Percentiles rank a stretch among this genome's conserved stretches.
Evolutionary conservation across 2,888 invertebrate genomes (phyloP).

Genomic region (Neoascia interrupta): DNA sequence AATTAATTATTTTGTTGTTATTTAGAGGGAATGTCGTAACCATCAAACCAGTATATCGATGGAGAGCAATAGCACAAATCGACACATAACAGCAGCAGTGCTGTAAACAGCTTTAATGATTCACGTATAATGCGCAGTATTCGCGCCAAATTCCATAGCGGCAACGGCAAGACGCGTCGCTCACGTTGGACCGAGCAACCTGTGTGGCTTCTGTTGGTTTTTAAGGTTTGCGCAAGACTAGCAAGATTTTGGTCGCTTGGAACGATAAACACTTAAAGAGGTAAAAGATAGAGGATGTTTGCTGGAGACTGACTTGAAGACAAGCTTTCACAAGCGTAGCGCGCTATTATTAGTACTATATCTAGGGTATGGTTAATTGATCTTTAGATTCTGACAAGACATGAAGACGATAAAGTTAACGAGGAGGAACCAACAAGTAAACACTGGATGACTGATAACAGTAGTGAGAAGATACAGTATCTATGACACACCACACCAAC

Average conservation of each 20-base stretch:
- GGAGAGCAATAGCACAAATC: conserved; percentile 6
- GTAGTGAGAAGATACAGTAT: conserved; percentile 23
- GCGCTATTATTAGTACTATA: conserved; percentile 11
- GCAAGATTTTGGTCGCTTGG: conserved; percentile 21
- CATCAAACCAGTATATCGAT: conserved; percentile 61
- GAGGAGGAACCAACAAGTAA: conserved; percentile 17
- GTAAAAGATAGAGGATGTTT: background rate
- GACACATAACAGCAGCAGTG: background rate
- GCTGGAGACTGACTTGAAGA: no score
- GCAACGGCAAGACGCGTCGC: background rate
- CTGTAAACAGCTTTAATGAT: conserved; percentile 52
- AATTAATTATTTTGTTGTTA: conserved; percentile 65
- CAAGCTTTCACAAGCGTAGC: background rate
- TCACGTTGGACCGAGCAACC: background rate
- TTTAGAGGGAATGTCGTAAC: conserved; percentile 63
- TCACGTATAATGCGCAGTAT: conserved; percentile 55
- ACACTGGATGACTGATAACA: conserved; percentile 47
- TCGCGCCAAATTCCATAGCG: conserved; percentile 56
- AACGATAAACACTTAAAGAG: conserved; percentile 24
- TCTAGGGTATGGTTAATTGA: conserved; percentile 14
- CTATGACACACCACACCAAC: conserved; percentile 43
- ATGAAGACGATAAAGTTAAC: background rate
- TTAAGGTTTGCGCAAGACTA: conserved; percentile 57
- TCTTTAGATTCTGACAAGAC: background rate
- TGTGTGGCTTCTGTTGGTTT: conserved; percentile 30